These are phyloP conservation scores for Uropetala carovei DNA, from an alignment of 2,888 invertebrate genomes.

Conservation along the genomic window DNA sequence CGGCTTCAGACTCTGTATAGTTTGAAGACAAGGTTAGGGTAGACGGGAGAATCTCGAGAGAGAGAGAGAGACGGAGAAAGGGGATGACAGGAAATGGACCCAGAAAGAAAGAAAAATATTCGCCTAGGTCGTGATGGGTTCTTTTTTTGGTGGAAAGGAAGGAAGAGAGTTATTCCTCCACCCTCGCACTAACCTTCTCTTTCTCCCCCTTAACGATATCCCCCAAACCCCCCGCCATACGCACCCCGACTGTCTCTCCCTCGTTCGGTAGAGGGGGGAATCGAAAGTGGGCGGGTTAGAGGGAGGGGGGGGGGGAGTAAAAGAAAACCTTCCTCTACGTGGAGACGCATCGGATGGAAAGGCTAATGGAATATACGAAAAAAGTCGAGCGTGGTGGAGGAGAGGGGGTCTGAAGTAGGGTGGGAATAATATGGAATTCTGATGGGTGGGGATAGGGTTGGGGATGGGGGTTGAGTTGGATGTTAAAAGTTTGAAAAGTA, in stretches of 20 bases:
- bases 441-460: not conserved
- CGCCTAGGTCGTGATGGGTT: slow-evolving; percentile 6
- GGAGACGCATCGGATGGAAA: slow-evolving; percentile 47
- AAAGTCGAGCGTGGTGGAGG: not conserved
- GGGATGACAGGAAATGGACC: not conserved
- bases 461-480: not conserved
- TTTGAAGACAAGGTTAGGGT: not conserved
- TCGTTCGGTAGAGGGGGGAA: not conserved
- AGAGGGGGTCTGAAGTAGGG: not conserved
- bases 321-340: not conserved
- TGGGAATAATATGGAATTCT: not conserved
- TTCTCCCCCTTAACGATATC: too few species aligned
- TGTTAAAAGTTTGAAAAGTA: not conserved
- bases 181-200: too few species aligned
- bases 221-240: too few species aligned
- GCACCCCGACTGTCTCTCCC: too few species aligned
- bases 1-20: not conserved
- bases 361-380: slow-evolving; percentile 52
- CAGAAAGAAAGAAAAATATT: not conserved
- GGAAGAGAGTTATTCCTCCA: too few species aligned
- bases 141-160: not conserved
- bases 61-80: not conserved
- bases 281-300: not conserved
- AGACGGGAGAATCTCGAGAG: not conserved
- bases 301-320: not conserved